Conservation (phyloP, 2,113 vertebrate genomes). For the Potamarius usumacintae region DNA sequence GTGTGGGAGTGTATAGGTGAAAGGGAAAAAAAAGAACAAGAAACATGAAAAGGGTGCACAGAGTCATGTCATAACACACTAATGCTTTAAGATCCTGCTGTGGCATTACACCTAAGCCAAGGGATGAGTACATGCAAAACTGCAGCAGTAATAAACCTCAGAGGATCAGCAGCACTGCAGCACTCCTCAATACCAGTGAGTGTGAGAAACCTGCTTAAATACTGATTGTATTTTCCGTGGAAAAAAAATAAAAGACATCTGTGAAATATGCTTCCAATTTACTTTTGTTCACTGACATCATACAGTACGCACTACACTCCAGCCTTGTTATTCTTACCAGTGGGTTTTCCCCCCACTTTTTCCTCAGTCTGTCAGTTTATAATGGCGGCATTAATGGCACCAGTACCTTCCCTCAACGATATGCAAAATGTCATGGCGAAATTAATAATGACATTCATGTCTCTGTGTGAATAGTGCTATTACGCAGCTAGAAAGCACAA, state of each 20-base stretch:
- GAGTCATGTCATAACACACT: background rate
- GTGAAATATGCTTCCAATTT: constrained; percentile 33
- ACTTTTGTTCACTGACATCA: constrained; percentile 1
- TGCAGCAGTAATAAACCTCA: constrained; percentile 30
- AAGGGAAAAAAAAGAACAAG: too few species aligned
- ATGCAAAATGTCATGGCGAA: constrained; percentile 52
- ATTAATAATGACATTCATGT: constrained; percentile 56
- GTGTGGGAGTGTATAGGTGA: background rate
- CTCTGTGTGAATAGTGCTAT: constrained; percentile 41
- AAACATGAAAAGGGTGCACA: background rate
- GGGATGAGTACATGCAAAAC: constrained; percentile 15
- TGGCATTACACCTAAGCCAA: background rate
- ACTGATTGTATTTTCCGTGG: constrained; percentile 15
- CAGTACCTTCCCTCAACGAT: constrained; percentile 31
- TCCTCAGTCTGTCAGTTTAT: constrained; percentile 35
- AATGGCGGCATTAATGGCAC: constrained; percentile 31
- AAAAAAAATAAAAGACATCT: background rate
- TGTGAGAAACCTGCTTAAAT: background rate
- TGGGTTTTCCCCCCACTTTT: background rate
- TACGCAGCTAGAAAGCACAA: constrained; percentile 44
- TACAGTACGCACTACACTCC: background rate
- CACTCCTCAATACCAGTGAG: background rate
- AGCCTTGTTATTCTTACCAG: constrained; percentile 23
- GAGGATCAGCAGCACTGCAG: constrained; percentile 30
- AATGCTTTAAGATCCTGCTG: background rate